These are phyloP conservation scores for Siniperca obscura DNA, from an alignment of 2,797 vertebrate genomes.

Conservation along the genomic window DNA sequence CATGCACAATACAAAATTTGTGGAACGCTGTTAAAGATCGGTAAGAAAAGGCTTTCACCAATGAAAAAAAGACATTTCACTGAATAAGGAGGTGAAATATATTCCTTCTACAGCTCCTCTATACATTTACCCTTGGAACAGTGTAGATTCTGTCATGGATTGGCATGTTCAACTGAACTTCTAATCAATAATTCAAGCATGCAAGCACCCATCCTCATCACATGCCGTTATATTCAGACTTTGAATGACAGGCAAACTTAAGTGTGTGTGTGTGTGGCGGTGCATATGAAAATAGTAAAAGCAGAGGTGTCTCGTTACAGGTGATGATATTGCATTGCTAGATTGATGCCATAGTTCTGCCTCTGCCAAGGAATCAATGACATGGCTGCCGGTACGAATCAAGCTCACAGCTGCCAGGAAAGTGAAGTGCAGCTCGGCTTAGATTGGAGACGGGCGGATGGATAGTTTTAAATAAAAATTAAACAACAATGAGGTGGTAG, in stretches of 20 bases:
- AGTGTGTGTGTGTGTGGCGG: slow-evolving; percentile 19
- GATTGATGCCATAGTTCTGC: slow-evolving; percentile 77
- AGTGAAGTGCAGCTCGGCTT: slow-evolving; percentile 60
- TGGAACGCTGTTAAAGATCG: neutral
- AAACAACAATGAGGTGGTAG: slow-evolving; percentile 54
- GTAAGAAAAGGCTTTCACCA: slow-evolving; percentile 6
- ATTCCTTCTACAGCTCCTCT: slow-evolving; percentile 26
- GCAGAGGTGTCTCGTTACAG: slow-evolving; percentile 71
- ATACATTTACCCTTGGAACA: slow-evolving; percentile 37
- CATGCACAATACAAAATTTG: slow-evolving; percentile 7
- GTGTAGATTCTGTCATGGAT: slow-evolving; percentile 43
- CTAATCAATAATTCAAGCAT: slow-evolving; percentile 73
- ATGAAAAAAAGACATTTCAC: neutral
- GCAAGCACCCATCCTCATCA: slow-evolving; percentile 51
- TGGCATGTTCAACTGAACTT: slow-evolving; percentile 56
- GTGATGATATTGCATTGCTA: slow-evolving; percentile 76
- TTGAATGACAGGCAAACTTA: slow-evolving; percentile 51
- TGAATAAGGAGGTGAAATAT: slow-evolving; percentile 29
- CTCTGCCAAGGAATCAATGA: slow-evolving; percentile 82
- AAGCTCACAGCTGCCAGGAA: slow-evolving; percentile 78
- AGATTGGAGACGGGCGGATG: slow-evolving; percentile 59
- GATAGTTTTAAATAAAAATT: slow-evolving; percentile 73
- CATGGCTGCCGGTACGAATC: slow-evolving; percentile 85
- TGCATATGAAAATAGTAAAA: slow-evolving; percentile 61
- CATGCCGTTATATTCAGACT: slow-evolving; percentile 59